A percentile compares a stretch with the other conserved stretches of the same genome.
Evolutionary conservation across 2,888 invertebrate genomes (phyloP).

Genomic region (Sericinus montela): DNA sequence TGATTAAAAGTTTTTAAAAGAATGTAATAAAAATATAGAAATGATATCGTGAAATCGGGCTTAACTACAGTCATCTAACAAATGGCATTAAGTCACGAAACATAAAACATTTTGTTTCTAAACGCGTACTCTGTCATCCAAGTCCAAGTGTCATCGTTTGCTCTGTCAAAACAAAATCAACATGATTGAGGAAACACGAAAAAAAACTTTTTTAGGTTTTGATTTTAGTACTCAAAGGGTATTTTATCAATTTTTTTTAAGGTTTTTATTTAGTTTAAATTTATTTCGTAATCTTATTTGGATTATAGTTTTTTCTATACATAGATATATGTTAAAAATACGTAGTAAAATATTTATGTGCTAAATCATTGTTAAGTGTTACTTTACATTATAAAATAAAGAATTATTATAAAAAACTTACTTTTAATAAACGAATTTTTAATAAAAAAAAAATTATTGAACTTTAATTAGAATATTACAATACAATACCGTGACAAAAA

Average conservation of each 20-base stretch:
- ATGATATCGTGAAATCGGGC: slow-evolving; percentile 49
- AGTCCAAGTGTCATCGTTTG: slow-evolving; percentile 18
- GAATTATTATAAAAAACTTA: too few species aligned
- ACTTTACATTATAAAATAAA: too few species aligned
- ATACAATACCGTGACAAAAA: too few species aligned
- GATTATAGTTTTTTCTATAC: too few species aligned
- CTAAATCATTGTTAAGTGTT: too few species aligned
- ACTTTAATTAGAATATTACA: too few species aligned
- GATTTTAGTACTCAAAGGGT: slow-evolving; percentile 95
- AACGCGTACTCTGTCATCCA: slow-evolving; percentile 38
- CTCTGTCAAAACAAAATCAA: slow-evolving; percentile 48
- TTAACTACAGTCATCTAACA: slow-evolving; percentile 30
- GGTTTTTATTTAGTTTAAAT: too few species aligned
- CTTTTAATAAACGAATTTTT: too few species aligned
- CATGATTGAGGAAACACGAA: slow-evolving; percentile 57
- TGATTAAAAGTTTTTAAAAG: slow-evolving; percentile 35
- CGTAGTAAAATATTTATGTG: too few species aligned
- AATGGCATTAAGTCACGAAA: slow-evolving; percentile 41
- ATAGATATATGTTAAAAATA: too few species aligned
- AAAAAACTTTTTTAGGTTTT: slow-evolving; percentile 86
- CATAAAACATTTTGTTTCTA: slow-evolving; percentile 28
- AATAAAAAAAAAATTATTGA: too few species aligned
- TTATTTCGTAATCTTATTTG: too few species aligned
- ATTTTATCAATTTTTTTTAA: slow-evolving; percentile 19
- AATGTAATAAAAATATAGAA: slow-evolving; percentile 37